A percentile compares a stretch with the other conserved stretches of the same genome.
These are phyloP conservation scores for Apotomis capreana DNA, from an alignment of 2,888 invertebrate species.

Conservation along the genomic window DNA sequence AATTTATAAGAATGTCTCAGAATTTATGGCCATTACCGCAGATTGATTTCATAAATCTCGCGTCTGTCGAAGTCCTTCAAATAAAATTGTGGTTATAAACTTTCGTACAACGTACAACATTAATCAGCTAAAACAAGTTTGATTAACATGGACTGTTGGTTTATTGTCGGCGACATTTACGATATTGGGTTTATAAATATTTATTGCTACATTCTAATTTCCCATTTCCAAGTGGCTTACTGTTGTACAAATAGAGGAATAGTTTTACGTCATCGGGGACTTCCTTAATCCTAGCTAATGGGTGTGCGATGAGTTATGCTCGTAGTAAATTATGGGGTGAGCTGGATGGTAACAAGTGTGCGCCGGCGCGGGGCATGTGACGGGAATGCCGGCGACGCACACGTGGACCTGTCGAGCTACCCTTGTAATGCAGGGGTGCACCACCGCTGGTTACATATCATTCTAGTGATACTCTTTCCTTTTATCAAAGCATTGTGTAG, in stretches of 20 bases:
- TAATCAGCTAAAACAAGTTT: slow-evolving; percentile 41
- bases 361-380: slow-evolving; percentile 50
- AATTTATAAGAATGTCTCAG: slow-evolving; percentile 36
- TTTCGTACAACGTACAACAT: slow-evolving; percentile 30
- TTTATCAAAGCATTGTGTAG: too few relatives aligned
- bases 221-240: slow-evolving; percentile 30
- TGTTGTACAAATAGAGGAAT: slow-evolving; percentile 54
- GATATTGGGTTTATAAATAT: slow-evolving; percentile 41
- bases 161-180: slow-evolving; percentile 43
- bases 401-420: slow-evolving; percentile 56
- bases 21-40: slow-evolving; percentile 35
- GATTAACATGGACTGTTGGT: slow-evolving; percentile 40
- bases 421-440: slow-evolving; percentile 62
- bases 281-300: slow-evolving; percentile 76
- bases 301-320: slow-evolving; percentile 69
- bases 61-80: slow-evolving; percentile 34
- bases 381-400: slow-evolving; percentile 48
- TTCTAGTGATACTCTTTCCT: too few relatives aligned
- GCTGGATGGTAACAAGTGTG: slow-evolving; percentile 70
- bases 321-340: slow-evolving; percentile 66
- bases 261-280: slow-evolving; percentile 68
- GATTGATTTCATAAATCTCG: slow-evolving; percentile 40
- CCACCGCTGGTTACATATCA: slow-evolving; percentile 54
- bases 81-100: slow-evolving; percentile 32
- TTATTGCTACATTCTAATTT: slow-evolving; percentile 40